A percentile compares a stretch with the other conserved stretches of the same genome.
Evolutionary conservation across 2,888 invertebrate species (phyloP).

Genomic region (Chymomyza procnemis): DNA sequence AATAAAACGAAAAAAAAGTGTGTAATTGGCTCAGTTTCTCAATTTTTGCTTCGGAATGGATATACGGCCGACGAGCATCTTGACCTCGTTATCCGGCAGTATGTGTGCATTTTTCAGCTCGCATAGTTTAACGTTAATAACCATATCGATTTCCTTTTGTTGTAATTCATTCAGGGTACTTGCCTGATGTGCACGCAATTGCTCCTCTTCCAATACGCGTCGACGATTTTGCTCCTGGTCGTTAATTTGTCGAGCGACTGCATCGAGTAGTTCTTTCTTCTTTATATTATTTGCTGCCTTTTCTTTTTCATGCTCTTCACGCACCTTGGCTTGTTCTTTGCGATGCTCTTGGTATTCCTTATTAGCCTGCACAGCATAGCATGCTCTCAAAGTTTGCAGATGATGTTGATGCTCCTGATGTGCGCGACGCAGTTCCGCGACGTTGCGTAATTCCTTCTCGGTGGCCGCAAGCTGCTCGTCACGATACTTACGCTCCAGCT

Average conservation of each 20-base stretch:
- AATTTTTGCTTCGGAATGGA: slow-evolving; percentile 29
- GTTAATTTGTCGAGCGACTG: slow-evolving; percentile 54
- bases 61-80: slow-evolving; percentile 47
- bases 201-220: slow-evolving; percentile 43
- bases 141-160: slow-evolving; percentile 60
- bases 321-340: slow-evolving; percentile 12
- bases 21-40: not conserved
- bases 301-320: slow-evolving; percentile 26
- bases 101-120: slow-evolving; percentile 48
- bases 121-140: slow-evolving; percentile 53
- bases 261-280: slow-evolving; percentile 36
- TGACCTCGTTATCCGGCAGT: slow-evolving; percentile 33
- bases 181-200: slow-evolving; percentile 15
- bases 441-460: slow-evolving; percentile 30
- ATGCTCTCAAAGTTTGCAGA: slow-evolving; percentile 47
- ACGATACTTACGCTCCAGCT: slow-evolving; percentile 58
- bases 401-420: slow-evolving; percentile 45
- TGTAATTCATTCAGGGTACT: slow-evolving; percentile 32
- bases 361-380: slow-evolving; percentile 45
- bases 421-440: slow-evolving; percentile 42
- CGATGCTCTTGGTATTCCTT: slow-evolving; percentile 42
- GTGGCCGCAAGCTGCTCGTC: slow-evolving; percentile 47
- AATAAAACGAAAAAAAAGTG: not conserved
- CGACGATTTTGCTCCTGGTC: slow-evolving; percentile 53
- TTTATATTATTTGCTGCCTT: not conserved